phyloP scores from a whole-genome alignment of 2,888 invertebrate genomes.

The Drosophila colorata region DNA sequence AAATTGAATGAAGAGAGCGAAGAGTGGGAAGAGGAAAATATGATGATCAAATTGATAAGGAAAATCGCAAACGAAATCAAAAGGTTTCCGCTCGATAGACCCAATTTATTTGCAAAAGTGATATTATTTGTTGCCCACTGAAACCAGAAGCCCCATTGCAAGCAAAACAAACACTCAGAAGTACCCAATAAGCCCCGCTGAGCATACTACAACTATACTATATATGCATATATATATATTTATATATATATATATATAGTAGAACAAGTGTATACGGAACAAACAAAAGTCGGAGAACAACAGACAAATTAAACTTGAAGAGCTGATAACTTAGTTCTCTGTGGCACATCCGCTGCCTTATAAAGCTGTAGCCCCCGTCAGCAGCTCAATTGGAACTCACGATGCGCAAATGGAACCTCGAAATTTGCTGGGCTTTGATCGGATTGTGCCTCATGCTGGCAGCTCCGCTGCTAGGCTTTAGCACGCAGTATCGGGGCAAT shows the following conservation, averaged over 20 bases:
- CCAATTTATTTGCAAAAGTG: background rate
- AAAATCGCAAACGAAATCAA: too few relatives aligned
- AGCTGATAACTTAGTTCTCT: slow-evolving; percentile 26
- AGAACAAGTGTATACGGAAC: background rate
- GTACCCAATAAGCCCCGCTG: background rate
- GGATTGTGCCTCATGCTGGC: background rate
- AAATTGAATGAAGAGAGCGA: background rate
- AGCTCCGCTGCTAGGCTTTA: slow-evolving; percentile 27
- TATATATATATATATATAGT: background rate
- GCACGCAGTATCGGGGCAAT: slow-evolving; percentile 71
- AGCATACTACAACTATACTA: background rate
- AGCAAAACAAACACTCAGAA: background rate
- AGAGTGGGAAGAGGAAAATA: background rate
- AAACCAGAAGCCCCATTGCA: too few relatives aligned
- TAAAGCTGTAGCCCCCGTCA: background rate
- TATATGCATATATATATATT: background rate
- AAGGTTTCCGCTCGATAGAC: too few relatives aligned
- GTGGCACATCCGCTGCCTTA: slow-evolving; percentile 9
- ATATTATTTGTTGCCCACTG: too few relatives aligned
- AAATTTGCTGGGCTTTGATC: slow-evolving; percentile 2
- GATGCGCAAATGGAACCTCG: slow-evolving; percentile 24
- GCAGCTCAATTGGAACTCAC: background rate
- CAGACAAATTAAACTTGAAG: slow-evolving; percentile 5
- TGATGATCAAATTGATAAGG: background rate
- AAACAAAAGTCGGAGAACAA: slow-evolving; percentile 9